Evolutionary conservation across 2,797 vertebrate genomes (phyloP).

Genomic region (Allobates femoralis): DNA sequence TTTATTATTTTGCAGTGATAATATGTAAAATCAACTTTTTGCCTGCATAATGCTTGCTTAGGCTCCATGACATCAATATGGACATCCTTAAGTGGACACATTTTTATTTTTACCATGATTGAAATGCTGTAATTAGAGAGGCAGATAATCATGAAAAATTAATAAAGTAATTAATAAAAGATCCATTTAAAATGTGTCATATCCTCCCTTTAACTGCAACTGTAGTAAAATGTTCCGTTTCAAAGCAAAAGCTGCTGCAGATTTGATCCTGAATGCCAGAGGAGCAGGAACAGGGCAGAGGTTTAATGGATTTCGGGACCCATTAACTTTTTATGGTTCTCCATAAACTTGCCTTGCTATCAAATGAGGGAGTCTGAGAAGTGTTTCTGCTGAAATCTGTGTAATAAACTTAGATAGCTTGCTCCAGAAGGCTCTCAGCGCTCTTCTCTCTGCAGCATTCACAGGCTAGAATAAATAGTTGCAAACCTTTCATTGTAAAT

Average conservation of each 20-base stretch:
- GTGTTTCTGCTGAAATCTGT: constrained; percentile 62
- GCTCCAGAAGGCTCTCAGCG: constrained; percentile 55
- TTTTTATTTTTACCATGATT: neutral
- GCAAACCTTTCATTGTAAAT: constrained; percentile 44
- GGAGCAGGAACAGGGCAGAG: constrained; percentile 61
- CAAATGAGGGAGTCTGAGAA: constrained; percentile 60
- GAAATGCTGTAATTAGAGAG: neutral
- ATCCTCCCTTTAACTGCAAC: constrained; percentile 11
- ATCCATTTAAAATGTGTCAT: neutral
- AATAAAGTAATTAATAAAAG: neutral
- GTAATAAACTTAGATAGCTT: constrained; percentile 62
- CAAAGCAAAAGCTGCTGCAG: constrained; percentile 37
- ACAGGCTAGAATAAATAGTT: constrained; percentile 40
- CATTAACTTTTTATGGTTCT: constrained; percentile 64
- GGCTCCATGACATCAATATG: neutral
- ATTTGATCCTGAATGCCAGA: constrained; percentile 62
- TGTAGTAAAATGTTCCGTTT: constrained; percentile 11
- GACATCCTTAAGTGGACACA: neutral
- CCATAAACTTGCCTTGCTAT: constrained; percentile 63
- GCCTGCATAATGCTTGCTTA: neutral
- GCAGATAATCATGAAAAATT: neutral
- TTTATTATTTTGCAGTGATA: no score
- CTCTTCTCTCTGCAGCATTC: constrained; percentile 45
- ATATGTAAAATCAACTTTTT: no score
- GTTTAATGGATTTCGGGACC: constrained; percentile 63